Conservation (phyloP, 2,888 invertebrate genomes). For the Hypselothyrea guttata region DNA sequence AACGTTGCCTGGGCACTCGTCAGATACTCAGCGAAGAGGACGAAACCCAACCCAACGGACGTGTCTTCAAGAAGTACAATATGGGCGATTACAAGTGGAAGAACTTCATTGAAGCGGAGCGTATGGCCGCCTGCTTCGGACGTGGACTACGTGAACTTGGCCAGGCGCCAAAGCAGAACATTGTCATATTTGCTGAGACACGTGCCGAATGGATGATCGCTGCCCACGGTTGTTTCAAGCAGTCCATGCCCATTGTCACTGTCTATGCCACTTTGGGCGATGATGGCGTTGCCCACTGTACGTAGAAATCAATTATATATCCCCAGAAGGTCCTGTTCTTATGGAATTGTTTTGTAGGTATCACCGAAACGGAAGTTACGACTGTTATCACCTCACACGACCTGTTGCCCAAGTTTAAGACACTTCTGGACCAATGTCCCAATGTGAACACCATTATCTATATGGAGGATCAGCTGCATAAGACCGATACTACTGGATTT, state of each 20-base stretch:
- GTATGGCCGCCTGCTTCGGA: slow-evolving; percentile 90
- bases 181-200: slow-evolving; percentile 98
- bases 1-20: slow-evolving; percentile 93
- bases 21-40: slow-evolving; percentile 96
- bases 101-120: slow-evolving; percentile 88
- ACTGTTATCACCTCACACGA: slow-evolving; percentile 96
- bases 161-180: slow-evolving; percentile 87
- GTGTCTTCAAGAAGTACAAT: slow-evolving; percentile 97
- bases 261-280: slow-evolving; percentile 98
- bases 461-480: slow-evolving; percentile 93
- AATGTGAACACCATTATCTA: slow-evolving; percentile 90
- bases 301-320: slow-evolving; percentile 28
- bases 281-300: slow-evolving; percentile 96
- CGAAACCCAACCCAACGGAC: slow-evolving; percentile 96
- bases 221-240: slow-evolving; percentile 97
- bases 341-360: slow-evolving; percentile 76
- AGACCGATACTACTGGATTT: slow-evolving; percentile 87
- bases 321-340: not conserved
- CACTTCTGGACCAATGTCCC: slow-evolving; percentile 88
- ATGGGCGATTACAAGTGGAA: slow-evolving; percentile 97
- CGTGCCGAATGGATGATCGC: slow-evolving; percentile 99
- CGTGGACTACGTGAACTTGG: slow-evolving; percentile 92
- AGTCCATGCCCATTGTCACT: slow-evolving; percentile 97
- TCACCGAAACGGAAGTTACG: slow-evolving; percentile 97
- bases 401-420: slow-evolving; percentile 94